These are phyloP conservation scores for Sphaerodactylus townsendi DNA, from an alignment of 2,113 vertebrate species.

Conservation along the genomic window DNA sequence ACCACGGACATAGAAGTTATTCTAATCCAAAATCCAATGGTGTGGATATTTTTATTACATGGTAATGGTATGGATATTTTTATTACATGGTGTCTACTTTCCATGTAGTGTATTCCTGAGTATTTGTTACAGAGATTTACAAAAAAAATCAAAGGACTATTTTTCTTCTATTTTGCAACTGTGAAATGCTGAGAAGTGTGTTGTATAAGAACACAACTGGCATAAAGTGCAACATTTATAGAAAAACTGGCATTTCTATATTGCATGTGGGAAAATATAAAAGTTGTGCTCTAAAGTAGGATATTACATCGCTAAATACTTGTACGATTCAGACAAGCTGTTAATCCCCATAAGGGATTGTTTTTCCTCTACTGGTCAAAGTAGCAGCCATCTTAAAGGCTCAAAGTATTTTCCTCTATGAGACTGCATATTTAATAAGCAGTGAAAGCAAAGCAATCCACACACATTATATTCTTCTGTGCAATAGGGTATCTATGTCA, in stretches of 20 bases:
- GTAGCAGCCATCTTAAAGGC: not conserved
- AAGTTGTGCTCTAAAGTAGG: not conserved
- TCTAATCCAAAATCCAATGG: not conserved
- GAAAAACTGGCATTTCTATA: not conserved
- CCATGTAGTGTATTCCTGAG: not conserved
- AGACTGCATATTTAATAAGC: not conserved
- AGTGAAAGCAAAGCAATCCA: not conserved
- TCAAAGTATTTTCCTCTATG: not conserved
- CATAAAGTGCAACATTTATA: not conserved
- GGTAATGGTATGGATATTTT: not conserved
- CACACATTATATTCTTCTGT: not conserved
- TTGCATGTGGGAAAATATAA: not conserved
- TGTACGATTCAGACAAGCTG: not conserved
- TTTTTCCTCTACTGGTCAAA: not conserved
- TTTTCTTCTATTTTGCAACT: not conserved
- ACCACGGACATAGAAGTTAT: not conserved
- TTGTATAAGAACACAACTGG: not conserved
- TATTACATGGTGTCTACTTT: not conserved
- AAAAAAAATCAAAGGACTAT: too few relatives aligned
- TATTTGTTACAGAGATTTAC: not conserved
- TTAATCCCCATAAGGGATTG: not conserved
- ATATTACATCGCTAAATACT: not conserved
- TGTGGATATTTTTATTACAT: not conserved
- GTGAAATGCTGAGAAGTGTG: not conserved
- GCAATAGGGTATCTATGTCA: not conserved